Evolutionary conservation across 2,113 vertebrate species (phyloP).

Genomic region (Vicugna pacos): DNA sequence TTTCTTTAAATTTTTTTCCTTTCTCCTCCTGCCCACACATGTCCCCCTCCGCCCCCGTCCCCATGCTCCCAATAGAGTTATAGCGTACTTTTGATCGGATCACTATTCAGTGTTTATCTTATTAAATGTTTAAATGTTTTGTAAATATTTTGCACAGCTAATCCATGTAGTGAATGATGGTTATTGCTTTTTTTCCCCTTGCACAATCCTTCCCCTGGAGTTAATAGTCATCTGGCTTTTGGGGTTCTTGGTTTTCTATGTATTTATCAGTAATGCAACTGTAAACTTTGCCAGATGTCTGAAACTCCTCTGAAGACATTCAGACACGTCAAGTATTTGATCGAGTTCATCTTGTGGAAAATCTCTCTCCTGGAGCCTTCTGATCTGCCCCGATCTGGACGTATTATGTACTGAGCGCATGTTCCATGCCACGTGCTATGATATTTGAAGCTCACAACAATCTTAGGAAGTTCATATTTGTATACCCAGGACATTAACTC

Average conservation of each 20-base stretch:
- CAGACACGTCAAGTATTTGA: not conserved
- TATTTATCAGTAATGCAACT: not conserved
- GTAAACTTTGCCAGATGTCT: conserved; percentile 8
- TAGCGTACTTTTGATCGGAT: not conserved
- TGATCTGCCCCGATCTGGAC: not conserved
- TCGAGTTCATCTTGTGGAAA: not conserved
- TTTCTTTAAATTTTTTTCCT: not conserved
- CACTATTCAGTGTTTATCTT: not conserved
- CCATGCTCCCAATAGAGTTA: not conserved
- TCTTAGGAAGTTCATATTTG: not conserved
- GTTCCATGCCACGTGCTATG: not conserved
- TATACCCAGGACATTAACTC: not conserved
- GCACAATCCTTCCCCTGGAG: not conserved
- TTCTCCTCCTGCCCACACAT: not conserved
- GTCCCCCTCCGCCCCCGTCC: not conserved
- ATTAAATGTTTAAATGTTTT: not conserved
- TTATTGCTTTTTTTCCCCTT: not conserved
- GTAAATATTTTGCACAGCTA: not conserved
- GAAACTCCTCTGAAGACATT: conserved; percentile 21
- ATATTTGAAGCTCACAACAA: not conserved
- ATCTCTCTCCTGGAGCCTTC: not conserved
- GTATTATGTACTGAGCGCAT: not conserved
- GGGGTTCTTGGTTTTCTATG: conserved; percentile 16
- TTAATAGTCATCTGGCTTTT: not conserved
- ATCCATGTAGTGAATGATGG: not conserved